Conservation (phyloP, 2,113 vertebrate genomes). For the Thamnaconus septentrionalis region DNA sequence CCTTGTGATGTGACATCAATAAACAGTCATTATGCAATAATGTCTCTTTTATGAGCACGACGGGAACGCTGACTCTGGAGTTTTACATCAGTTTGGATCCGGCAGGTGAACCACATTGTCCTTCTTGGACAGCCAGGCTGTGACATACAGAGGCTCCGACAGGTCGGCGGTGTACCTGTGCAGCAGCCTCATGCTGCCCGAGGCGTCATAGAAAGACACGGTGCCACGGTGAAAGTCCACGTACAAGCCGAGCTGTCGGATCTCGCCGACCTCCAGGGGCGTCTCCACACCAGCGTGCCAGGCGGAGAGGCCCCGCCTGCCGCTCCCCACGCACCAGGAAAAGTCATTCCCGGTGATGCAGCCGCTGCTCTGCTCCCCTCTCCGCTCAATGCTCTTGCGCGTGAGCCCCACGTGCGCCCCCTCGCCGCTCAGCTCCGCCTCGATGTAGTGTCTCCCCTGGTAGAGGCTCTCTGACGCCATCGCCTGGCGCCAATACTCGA, state of each 20-base stretch:
- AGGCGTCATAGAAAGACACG: constrained; percentile 75
- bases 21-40: no score
- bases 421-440: constrained; percentile 72
- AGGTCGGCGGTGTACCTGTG: constrained; percentile 71
- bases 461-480: constrained; percentile 78
- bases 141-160: constrained; percentile 69
- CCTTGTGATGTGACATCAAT: no score
- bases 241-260: constrained; percentile 73
- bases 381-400: constrained; percentile 75
- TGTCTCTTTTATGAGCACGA: no score
- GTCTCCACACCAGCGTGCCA: constrained; percentile 76
- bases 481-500: constrained; percentile 77
- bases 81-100: constrained; percentile 23
- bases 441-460: constrained; percentile 74
- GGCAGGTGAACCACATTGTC: constrained; percentile 67
- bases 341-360: constrained; percentile 78
- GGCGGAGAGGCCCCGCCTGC: constrained; percentile 71
- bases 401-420: constrained; percentile 72
- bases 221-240: constrained; percentile 64
- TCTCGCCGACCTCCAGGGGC: constrained; percentile 44
- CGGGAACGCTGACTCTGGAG: no score
- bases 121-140: constrained; percentile 84
- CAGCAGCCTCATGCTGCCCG: constrained; percentile 64
- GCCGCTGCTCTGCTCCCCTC: constrained; percentile 66
- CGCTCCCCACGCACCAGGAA: constrained; percentile 79